phyloP scores from a whole-genome alignment of 2,888 invertebrate genomes.

The Automeris io region DNA sequence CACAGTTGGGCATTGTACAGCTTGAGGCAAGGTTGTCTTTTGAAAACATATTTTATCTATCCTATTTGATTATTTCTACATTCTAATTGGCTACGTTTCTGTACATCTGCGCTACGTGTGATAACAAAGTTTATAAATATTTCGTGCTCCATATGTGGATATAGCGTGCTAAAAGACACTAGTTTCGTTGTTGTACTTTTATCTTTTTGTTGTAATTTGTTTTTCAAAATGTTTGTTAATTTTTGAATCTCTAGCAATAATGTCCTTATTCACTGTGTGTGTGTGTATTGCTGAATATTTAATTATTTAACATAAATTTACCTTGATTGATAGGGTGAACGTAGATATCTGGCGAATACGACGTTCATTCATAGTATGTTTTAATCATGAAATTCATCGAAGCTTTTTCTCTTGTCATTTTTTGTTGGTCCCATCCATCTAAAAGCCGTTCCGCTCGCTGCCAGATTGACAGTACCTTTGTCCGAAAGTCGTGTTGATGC shows the following conservation, averaged over 20 bases:
- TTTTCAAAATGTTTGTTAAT: neutral
- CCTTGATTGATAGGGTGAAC: constrained; percentile 25
- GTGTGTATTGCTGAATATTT: neutral
- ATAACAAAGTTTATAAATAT: constrained; percentile 20
- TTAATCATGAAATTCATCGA: constrained; percentile 36
- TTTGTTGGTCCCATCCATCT: constrained; percentile 40
- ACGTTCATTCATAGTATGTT: constrained; percentile 20
- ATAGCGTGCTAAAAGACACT: constrained; percentile 36
- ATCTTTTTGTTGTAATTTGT: constrained; percentile 23
- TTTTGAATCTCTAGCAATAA: no score
- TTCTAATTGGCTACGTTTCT: constrained; percentile 29
- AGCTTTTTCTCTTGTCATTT: constrained; percentile 44
- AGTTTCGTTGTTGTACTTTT: constrained; percentile 17
- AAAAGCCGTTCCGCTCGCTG: constrained; percentile 29
- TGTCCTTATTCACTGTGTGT: neutral
- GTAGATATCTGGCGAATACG: constrained; percentile 15
- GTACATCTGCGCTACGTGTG: constrained; percentile 19
- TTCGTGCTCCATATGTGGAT: constrained; percentile 19
- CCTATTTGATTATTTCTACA: constrained; percentile 7
- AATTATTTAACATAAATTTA: neutral
- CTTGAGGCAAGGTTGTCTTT: constrained; percentile 3
- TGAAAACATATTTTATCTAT: constrained; percentile 12
- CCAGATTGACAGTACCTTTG: constrained; percentile 56
- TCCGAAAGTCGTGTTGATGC: constrained; percentile 49
- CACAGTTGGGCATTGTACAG: constrained; percentile 21